Conservation (phyloP, 2,888 invertebrate species). For the Cosmopolites sordidus region DNA sequence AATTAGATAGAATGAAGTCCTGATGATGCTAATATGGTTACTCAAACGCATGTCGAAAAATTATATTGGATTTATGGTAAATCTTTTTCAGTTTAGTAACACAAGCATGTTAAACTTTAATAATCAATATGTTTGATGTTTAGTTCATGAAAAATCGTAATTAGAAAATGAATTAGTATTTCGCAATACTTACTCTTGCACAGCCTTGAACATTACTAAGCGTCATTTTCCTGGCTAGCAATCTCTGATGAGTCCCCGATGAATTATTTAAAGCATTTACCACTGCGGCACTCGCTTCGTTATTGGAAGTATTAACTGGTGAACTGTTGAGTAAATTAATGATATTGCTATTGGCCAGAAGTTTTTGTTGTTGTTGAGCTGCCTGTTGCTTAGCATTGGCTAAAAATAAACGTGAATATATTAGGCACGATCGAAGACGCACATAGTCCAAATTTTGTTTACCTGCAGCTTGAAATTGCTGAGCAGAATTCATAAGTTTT, state of each 20-base stretch:
- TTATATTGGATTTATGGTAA: too few species aligned
- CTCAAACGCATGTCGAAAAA: too few species aligned
- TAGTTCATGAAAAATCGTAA: too few species aligned
- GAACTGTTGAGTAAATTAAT: constrained; percentile 74
- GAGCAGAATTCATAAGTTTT: constrained; percentile 77
- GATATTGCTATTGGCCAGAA: constrained; percentile 65
- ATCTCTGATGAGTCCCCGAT: constrained; percentile 40
- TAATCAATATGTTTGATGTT: too few species aligned
- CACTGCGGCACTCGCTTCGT: constrained; percentile 59
- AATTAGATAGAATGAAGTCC: too few species aligned
- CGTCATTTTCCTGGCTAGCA: constrained; percentile 55
- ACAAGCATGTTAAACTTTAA: too few species aligned
- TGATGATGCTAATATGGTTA: too few species aligned
- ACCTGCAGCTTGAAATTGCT: constrained; percentile 70
- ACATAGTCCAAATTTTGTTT: constrained; percentile 11
- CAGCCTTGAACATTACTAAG: constrained; percentile 51
- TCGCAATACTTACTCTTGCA: constrained; percentile 37
- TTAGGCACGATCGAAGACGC: too few species aligned
- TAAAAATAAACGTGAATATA: constrained; percentile 20
- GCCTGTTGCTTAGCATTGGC: constrained; percentile 38
- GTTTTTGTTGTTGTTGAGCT: constrained; percentile 37
- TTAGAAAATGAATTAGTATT: too few species aligned
- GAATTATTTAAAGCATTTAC: constrained; percentile 47
- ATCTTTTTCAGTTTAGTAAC: too few species aligned
- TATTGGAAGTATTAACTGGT: constrained; percentile 56